Evolutionary conservation across 1,140 invertebrate species (phyloP), one percentile per base, ranked within the genome.

Genomic region (Rhizoglyphus robini): DNA sequence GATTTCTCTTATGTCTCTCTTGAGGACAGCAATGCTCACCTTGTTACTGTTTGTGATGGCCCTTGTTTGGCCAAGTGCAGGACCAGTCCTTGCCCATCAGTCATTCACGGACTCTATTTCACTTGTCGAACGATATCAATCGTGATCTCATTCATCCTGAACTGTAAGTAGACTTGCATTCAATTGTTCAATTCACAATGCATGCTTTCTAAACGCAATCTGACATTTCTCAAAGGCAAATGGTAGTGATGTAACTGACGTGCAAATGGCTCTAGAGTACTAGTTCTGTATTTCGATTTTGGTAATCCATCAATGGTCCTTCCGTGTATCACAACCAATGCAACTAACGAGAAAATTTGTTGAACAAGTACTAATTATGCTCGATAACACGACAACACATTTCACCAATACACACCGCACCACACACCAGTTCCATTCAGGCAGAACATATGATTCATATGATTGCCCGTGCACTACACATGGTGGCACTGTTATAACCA

Each of bases 91-190:
- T 54, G 51, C 51, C 23, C 51, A 54, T 8, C 51, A 25, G 20
- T 32, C 51, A 54, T 54, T 54, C 20, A 8, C 8, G 23, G 51
- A 60, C 36, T 15, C 15, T 32, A 60, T 34, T 27, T n/a, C 58
- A n/a, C 2, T n/a, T 29, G 15, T 29, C n/a, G n/a, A 64, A 64
- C 30, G 63, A 64, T 20, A 64, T 64, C 2, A 64, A 64, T 23
- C 54, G 63, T 48, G 63, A 64, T 64, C 63, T 64, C 63, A 64
- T 64, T 27, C 46, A 27, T 51, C 46, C 41, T 4, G 63, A 64
- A 57, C 63, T 48, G 63, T 64, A 64, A 64, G 63, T 64, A 27
- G 48, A 3, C 18, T 49, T 29, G 25, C 51, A 62, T 49, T 57
- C 48, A 41, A 41, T 41, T 41, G 8, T 8, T 41, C 18, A 41